Percentiles rank a stretch among this genome's conserved stretches.
These are phyloP conservation scores for Alosa alosa DNA, from an alignment of 2,113 vertebrate species.

Conservation along the genomic window DNA sequence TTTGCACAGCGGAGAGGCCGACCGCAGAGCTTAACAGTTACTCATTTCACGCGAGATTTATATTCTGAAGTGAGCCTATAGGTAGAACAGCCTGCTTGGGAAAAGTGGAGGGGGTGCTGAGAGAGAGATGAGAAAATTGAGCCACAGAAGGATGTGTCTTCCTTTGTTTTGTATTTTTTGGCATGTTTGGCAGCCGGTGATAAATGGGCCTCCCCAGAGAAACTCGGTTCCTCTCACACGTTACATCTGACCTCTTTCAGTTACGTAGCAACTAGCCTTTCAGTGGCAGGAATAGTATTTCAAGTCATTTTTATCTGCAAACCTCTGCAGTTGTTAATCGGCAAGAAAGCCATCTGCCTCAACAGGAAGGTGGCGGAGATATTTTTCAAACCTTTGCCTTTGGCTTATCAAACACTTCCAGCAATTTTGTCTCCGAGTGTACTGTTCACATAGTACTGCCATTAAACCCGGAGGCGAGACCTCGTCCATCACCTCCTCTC, in stretches of 20 bases:
- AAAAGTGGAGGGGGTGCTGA: neutral
- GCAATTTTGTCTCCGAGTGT: neutral
- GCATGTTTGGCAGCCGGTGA: conserved; percentile 65
- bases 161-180: conserved; percentile 58
- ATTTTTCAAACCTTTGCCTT: conserved; percentile 16
- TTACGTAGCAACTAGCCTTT: conserved; percentile 68
- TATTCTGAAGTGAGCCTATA: neutral
- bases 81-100: neutral
- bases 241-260: conserved; percentile 62
- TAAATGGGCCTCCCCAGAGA: conserved; percentile 67
- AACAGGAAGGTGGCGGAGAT: conserved; percentile 11
- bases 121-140: conserved; percentile 33
- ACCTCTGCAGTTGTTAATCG: conserved; percentile 14
- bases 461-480: neutral
- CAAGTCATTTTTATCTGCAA: conserved; percentile 57
- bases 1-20: neutral
- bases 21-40: neutral
- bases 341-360: neutral
- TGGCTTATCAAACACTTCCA: conserved; percentile 11
- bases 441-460: neutral
- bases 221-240: conserved; percentile 54
- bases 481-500: neutral
- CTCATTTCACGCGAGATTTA: neutral
- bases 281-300: conserved; percentile 59
- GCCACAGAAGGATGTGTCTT: conserved; percentile 59